These are phyloP conservation scores for Microctonus aethiopoides DNA, from an alignment of 2,888 invertebrate species.

Conservation along the genomic window DNA sequence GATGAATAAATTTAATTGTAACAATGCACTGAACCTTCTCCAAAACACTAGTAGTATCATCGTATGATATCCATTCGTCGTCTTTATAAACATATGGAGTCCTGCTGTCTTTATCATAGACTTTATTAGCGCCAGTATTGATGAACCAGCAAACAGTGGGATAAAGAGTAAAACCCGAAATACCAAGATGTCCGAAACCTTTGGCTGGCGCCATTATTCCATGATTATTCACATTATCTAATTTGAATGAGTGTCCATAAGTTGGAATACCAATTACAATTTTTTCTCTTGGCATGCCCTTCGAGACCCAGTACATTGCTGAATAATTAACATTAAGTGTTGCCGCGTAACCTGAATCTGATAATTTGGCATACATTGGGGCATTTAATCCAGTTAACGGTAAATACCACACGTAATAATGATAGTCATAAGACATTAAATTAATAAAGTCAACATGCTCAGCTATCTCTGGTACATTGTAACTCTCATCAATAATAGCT, in stretches of 20 bases:
- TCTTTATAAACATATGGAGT: conserved; percentile 81
- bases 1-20: neutral
- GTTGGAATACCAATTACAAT: conserved; percentile 88
- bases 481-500: conserved; percentile 79
- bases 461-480: conserved; percentile 82
- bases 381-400: conserved; percentile 89
- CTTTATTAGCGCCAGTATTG: conserved; percentile 69
- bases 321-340: conserved; percentile 87
- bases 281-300: conserved; percentile 82
- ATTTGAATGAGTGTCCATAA: conserved; percentile 78
- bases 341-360: conserved; percentile 74
- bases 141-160: conserved; percentile 78
- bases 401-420: conserved; percentile 79
- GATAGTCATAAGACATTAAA: conserved; percentile 93
- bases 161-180: conserved; percentile 78
- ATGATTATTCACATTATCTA: conserved; percentile 77
- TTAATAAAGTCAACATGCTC: conserved; percentile 84
- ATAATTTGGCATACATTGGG: conserved; percentile 75
- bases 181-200: conserved; percentile 77
- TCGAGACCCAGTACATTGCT: conserved; percentile 78
- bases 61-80: conserved; percentile 87
- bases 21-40: conserved; percentile 70
- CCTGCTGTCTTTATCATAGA: conserved; percentile 76
- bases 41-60: conserved; percentile 76
- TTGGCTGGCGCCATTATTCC: conserved; percentile 78